Conservation (phyloP, 2,797 vertebrate genomes). For the Pangasius sanitwongsei region DNA sequence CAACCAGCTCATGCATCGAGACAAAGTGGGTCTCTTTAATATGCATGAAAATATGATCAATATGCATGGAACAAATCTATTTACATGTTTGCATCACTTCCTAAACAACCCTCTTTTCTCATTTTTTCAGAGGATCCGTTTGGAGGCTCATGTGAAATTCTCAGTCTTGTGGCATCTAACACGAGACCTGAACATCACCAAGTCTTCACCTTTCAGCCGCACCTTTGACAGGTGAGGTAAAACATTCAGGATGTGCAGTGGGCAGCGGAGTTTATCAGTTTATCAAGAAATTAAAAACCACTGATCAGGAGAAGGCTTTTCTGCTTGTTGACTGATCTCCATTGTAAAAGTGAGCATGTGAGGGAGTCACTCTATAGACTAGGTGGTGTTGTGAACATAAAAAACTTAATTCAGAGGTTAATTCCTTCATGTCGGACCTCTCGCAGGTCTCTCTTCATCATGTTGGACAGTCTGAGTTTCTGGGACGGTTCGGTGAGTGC, state of each 20-base stretch:
- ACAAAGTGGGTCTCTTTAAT: conserved; percentile 81
- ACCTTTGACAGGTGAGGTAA: conserved; percentile 93
- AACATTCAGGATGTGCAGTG: background rate
- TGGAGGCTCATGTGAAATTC: conserved; percentile 96
- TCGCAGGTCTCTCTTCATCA: conserved; percentile 94
- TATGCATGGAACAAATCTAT: background rate
- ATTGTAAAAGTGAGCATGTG: background rate
- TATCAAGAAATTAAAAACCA: background rate
- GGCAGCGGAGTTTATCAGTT: background rate
- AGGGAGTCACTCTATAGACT: background rate
- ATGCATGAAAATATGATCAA: background rate
- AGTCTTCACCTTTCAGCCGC: conserved; percentile 93
- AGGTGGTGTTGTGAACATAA: background rate
- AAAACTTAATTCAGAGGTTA: background rate
- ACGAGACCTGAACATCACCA: conserved; percentile 94
- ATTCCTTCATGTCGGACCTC: background rate
- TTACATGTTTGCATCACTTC: background rate
- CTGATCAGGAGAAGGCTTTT: background rate
- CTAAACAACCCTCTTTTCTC: conserved; percentile 22
- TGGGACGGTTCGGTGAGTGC: conserved; percentile 93
- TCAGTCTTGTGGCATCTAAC: conserved; percentile 98
- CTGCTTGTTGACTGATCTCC: background rate
- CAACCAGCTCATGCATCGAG: conserved; percentile 94
- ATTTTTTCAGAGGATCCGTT: conserved; percentile 84
- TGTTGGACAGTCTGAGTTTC: conserved; percentile 95